Percentiles rank a stretch among this genome's conserved stretches.
These are phyloP conservation scores for Malurus cyaneus DNA, from an alignment of 2,113 vertebrate species.

Conservation along the genomic window DNA sequence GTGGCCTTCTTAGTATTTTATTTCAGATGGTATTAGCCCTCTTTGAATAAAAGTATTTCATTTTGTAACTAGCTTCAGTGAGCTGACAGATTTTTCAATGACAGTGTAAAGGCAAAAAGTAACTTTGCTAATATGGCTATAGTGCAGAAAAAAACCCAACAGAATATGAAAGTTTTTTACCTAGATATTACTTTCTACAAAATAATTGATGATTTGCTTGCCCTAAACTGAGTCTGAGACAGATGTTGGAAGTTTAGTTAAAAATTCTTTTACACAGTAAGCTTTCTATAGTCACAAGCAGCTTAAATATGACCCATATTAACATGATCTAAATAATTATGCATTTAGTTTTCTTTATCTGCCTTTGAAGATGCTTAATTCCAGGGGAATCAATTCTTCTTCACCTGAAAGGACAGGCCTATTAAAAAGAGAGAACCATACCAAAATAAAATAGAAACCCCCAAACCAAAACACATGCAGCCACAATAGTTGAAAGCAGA, in stretches of 20 bases:
- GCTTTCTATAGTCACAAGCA: background rate
- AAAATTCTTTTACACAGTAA: background rate
- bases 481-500: slow-evolving; percentile 40
- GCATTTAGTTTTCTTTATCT: background rate
- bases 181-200: background rate
- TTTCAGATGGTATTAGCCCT: background rate
- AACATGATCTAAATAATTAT: background rate
- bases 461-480: background rate
- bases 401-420: background rate
- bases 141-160: background rate
- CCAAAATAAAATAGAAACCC: background rate
- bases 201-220: background rate
- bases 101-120: background rate
- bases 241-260: background rate
- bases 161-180: background rate
- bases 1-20: slow-evolving; percentile 39
- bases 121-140: background rate
- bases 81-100: background rate
- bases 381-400: background rate
- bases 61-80: background rate
- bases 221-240: background rate
- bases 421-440: background rate
- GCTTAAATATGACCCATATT: background rate
- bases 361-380: background rate
- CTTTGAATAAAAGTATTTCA: background rate